Base-by-base conservation (phyloP, 2,797 vertebrate species). In the Enteromius paludinosus region DNA sequence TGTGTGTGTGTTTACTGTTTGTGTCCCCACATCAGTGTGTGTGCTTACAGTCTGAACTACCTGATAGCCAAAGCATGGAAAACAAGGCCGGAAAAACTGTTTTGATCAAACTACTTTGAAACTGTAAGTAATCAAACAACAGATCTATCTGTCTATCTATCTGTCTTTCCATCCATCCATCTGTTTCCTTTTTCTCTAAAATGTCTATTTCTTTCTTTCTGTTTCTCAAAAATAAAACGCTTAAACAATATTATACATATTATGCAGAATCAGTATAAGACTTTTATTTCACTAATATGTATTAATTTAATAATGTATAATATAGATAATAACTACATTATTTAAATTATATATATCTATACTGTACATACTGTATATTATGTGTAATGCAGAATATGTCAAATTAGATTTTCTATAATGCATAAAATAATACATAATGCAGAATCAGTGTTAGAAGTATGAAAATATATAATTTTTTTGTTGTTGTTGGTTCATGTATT, bases 1-100 rank as follows among this genome's bases (percentile, higher is more conserved):
- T 82, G 65, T 79, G 78, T 80, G 62, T 65, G 54, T 85, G 81
- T 87, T 76, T 83, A 61, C 81, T 73, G 81, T 72, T 35, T 83
- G 75, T 73, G 41, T 49, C 41, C 7, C 7, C 41, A 28, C 69
- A 71, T 72, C 65, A 45, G 28, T 54, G 28, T 54, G 30, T 23
- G 30, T n/a, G 49, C 52, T 35, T 38, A 25, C 33, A 30, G 17
- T 30, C 18, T 71, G 25, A 15, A 30, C 4, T 47, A 70, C 43
- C 43, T 49, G 69, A 70, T 70, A 47, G 43, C 15, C 43, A 30
- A 28, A 71, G 18, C 5, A 45, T 47, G 20, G 17, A 30, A 30
- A 71, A 49, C 25, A 49, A 11, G 4, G 3, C 68, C 8, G 5
- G 15, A 28, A 11, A 47, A 69, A 69, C 38, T 68, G 18, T 38